Percentiles rank a stretch among this genome's conserved stretches.
phyloP scores from a whole-genome alignment of 2,113 vertebrate species.

The Carassius gibelio region DNA sequence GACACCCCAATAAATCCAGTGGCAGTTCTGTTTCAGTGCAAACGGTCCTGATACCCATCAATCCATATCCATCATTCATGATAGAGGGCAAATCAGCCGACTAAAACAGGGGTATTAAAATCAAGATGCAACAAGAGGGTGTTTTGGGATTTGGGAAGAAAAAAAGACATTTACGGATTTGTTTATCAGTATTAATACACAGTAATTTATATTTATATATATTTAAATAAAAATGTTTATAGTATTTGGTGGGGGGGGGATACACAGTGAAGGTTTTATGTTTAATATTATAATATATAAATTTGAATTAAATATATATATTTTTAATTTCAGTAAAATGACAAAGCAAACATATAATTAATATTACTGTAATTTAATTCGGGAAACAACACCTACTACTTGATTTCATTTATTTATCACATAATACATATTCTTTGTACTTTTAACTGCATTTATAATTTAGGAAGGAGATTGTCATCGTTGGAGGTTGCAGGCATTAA shows the following conservation, averaged over 20 bases:
- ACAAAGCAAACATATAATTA: not conserved
- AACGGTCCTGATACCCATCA: not conserved
- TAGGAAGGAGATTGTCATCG: not conserved
- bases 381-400: not conserved
- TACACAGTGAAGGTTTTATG: not conserved
- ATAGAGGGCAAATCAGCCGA: not conserved
- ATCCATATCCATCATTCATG: not conserved
- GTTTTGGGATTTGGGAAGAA: not conserved
- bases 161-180: not conserved
- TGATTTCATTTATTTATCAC: not conserved
- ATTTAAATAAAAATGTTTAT: not conserved
- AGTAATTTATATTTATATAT: not conserved
- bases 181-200: not conserved
- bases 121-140: not conserved
- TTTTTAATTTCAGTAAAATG: not conserved
- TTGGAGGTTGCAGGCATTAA: not conserved
- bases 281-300: not conserved
- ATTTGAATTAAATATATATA: not conserved
- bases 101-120: not conserved
- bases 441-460: not conserved
- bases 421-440: not conserved
- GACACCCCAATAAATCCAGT: not conserved
- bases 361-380: not conserved
- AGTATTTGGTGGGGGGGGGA: not conserved
- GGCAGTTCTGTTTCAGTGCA: not conserved